Evolutionary conservation across 2,797 vertebrate genomes (phyloP).

Genomic region (Syndactyla subalaris): DNA sequence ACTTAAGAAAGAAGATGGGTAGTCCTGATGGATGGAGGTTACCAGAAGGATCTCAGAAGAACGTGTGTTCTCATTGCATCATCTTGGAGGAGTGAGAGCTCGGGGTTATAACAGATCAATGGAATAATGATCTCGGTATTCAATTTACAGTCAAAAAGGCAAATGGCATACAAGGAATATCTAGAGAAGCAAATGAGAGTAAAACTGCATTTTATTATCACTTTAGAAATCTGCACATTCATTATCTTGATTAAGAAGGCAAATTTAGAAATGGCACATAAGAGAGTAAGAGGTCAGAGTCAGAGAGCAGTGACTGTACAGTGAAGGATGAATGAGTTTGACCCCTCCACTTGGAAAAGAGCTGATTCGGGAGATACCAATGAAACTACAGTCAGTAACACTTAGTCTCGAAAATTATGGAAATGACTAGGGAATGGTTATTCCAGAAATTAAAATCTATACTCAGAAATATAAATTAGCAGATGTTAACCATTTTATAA

Average conservation of each 20-base stretch:
- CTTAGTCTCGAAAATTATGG: not conserved
- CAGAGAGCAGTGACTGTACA: not conserved
- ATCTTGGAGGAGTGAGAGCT: not conserved
- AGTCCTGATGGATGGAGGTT: not conserved
- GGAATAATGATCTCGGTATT: not conserved
- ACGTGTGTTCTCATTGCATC: not conserved
- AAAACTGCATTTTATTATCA: not conserved
- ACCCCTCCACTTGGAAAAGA: not conserved
- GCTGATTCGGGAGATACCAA: not conserved
- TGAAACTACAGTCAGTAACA: not conserved
- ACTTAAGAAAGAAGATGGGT: not conserved
- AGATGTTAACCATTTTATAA: not conserved
- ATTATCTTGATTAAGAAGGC: not conserved
- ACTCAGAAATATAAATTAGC: not conserved
- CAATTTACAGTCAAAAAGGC: constrained; percentile 8
- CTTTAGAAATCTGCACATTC: not conserved
- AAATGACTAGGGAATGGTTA: not conserved
- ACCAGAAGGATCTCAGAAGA: not conserved
- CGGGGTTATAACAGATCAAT: not conserved
- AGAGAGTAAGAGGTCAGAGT: not conserved
- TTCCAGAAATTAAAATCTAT: not conserved
- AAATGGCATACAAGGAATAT: not conserved
- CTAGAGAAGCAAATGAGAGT: not conserved
- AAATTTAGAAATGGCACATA: not conserved
- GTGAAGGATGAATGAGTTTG: not conserved